Evolutionary conservation across 2,888 invertebrate species (phyloP).

Genomic region (Lampropteryx suffumata): DNA sequence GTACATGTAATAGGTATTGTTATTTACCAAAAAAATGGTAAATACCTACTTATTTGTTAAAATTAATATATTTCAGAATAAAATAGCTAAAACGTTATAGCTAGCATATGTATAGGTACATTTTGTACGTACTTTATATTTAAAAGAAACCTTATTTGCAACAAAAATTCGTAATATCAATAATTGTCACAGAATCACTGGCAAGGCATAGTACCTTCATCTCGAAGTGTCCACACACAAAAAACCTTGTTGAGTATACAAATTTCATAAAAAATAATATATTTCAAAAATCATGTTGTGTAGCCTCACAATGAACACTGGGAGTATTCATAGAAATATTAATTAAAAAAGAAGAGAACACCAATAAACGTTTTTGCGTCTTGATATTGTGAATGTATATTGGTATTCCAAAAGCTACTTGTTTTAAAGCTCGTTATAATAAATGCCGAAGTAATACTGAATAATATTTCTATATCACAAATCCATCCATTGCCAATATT

Average conservation of each 20-base stretch:
- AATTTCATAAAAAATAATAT: slow-evolving; percentile 32
- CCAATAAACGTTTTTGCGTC: slow-evolving; percentile 4
- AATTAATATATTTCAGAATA: background rate
- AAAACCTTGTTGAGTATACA: slow-evolving; percentile 17
- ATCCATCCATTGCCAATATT: slow-evolving; percentile 41
- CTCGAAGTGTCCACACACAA: slow-evolving; percentile 33
- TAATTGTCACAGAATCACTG: slow-evolving; percentile 54
- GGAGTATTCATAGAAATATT: slow-evolving; percentile 14
- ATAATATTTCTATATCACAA: slow-evolving; percentile 41
- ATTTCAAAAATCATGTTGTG: slow-evolving; percentile 30
- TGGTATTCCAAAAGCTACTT: slow-evolving; percentile 17
- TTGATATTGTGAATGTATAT: slow-evolving; percentile 8
- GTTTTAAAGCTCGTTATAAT: slow-evolving; percentile 40
- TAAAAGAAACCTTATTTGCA: slow-evolving; percentile 35
- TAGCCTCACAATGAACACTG: slow-evolving; percentile 38
- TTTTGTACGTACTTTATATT: slow-evolving; percentile 39
- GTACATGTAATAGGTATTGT: slow-evolving; percentile 7
- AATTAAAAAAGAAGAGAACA: slow-evolving; percentile 8
- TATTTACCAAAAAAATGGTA: slow-evolving; percentile 14
- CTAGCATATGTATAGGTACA: slow-evolving; percentile 15
- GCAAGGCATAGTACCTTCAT: slow-evolving; percentile 50
- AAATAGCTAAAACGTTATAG: background rate
- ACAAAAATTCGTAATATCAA: slow-evolving; percentile 23
- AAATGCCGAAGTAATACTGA: slow-evolving; percentile 79
- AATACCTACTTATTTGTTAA: background rate